These are phyloP conservation scores for Eupithecia abbreviata DNA, from an alignment of 2,888 invertebrate genomes.

Conservation along the genomic window DNA sequence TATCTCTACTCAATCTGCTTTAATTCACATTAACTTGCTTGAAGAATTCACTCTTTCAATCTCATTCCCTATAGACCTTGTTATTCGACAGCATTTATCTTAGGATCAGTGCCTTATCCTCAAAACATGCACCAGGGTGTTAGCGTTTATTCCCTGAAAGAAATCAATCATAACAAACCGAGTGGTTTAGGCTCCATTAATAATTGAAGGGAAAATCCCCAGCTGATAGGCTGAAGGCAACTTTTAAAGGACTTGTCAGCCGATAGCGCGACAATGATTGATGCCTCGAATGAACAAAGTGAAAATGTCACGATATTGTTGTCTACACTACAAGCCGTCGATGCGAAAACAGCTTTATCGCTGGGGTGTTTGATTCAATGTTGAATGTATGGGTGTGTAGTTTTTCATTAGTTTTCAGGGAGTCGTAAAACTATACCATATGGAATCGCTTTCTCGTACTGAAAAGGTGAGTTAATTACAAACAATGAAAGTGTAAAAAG, in stretches of 20 bases:
- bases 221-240: constrained; percentile 54
- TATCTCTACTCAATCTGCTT: neutral
- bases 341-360: constrained; percentile 8
- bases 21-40: neutral
- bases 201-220: constrained; percentile 60
- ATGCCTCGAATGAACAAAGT: constrained; percentile 58
- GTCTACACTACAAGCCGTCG: neutral
- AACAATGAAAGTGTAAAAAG: neutral
- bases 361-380: constrained; percentile 1
- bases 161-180: constrained; percentile 59
- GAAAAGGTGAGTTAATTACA: neutral
- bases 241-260: constrained; percentile 60
- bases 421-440: neutral
- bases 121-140: neutral
- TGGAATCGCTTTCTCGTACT: neutral
- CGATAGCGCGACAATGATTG: constrained; percentile 58
- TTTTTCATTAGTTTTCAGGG: neutral
- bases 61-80: neutral
- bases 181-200: constrained; percentile 47
- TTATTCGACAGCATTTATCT: neutral
- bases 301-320: constrained; percentile 50
- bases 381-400: neutral
- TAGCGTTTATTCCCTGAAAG: constrained; percentile 33
- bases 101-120: neutral
- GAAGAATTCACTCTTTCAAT: neutral